A percentile compares a stretch with the other conserved stretches of the same genome.
Evolutionary conservation across 2,888 invertebrate genomes (phyloP).

Genomic region (Teleogryllus oceanicus): DNA sequence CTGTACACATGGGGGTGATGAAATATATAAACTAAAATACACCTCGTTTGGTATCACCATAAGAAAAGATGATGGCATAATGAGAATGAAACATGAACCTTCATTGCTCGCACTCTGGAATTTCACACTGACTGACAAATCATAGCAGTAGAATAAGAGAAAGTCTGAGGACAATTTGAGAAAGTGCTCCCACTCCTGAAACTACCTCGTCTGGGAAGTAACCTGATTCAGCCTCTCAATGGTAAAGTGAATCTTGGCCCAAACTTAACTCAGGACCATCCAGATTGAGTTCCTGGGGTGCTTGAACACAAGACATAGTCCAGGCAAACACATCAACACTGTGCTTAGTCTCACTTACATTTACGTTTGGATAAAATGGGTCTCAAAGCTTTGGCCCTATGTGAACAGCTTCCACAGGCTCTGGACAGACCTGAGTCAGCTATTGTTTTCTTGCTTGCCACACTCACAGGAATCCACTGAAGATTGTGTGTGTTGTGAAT

Average conservation of each 20-base stretch:
- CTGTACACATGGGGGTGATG: not conserved
- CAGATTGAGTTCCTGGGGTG: too few relatives aligned
- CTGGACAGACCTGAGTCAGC: not conserved
- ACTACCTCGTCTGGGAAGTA: not conserved
- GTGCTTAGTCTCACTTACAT: too few relatives aligned
- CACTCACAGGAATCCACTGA: not conserved
- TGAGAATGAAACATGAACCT: not conserved
- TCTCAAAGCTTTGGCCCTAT: too few relatives aligned
- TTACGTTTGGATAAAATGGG: too few relatives aligned
- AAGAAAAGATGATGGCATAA: not conserved
- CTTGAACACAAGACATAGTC: too few relatives aligned
- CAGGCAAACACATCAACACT: too few relatives aligned
- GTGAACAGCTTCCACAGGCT: too few relatives aligned
- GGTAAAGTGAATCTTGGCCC: constrained; percentile 7
- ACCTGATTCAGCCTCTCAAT: constrained; percentile 2
- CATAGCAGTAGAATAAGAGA: too few relatives aligned
- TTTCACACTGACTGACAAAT: not conserved
- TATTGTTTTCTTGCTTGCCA: not conserved
- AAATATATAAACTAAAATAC: not conserved
- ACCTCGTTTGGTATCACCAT: not conserved
- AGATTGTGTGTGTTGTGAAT: not conserved
- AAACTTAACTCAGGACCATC: not conserved
- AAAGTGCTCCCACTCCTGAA: too few relatives aligned
- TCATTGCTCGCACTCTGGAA: constrained; percentile 7
- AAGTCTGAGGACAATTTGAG: too few relatives aligned